These are phyloP conservation scores for Platichthys stellatus DNA, from an alignment of 2,113 vertebrate genomes.

Conservation along the genomic window DNA sequence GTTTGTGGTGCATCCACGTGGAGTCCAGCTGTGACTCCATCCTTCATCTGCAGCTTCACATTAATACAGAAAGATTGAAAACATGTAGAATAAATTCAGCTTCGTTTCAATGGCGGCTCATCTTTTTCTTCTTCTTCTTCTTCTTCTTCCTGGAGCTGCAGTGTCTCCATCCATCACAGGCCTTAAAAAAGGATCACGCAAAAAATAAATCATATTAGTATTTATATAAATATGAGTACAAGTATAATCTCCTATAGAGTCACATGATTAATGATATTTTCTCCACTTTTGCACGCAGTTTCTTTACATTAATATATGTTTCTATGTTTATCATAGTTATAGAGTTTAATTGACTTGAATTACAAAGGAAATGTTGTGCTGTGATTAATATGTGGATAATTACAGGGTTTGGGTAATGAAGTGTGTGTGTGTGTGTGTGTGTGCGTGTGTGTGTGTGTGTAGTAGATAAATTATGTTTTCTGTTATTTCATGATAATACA, in stretches of 20 bases:
- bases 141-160: neutral
- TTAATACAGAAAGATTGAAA: neutral
- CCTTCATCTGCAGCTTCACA: neutral
- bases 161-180: neutral
- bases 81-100: neutral
- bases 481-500: no score
- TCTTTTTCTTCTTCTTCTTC: no score
- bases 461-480: neutral
- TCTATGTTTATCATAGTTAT: no score
- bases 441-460: neutral
- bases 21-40: neutral
- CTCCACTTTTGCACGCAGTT: neutral
- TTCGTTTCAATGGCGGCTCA: neutral
- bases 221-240: neutral
- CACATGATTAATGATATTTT: neutral
- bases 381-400: neutral
- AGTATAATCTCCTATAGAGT: neutral
- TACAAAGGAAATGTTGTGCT: neutral
- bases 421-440: neutral
- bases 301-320: neutral
- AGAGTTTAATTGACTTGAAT: neutral
- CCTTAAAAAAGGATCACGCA: no score
- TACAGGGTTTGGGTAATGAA: neutral
- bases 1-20: neutral
- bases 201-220: neutral